phyloP scores from a whole-genome alignment of 2,797 vertebrate genomes.

The Ambastaia sidthimunki region DNA sequence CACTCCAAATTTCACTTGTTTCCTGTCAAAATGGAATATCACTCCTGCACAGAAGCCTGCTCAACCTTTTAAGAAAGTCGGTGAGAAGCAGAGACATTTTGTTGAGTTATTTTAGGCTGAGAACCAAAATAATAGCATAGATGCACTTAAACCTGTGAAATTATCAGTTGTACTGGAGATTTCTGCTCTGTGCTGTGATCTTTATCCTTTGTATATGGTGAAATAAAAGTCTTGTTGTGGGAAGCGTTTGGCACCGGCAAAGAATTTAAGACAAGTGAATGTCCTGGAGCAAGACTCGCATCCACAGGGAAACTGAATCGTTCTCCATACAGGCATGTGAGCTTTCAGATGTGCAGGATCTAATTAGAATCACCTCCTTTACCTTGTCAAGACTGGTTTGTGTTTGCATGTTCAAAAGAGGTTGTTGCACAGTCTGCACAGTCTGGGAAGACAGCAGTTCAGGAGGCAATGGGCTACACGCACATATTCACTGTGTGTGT shows the following conservation, averaged over 20 bases:
- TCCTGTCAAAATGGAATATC: constrained; percentile 23
- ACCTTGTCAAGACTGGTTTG: constrained; percentile 50
- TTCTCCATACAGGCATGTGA: constrained; percentile 15
- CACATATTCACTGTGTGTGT: constrained; percentile 37
- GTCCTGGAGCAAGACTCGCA: constrained; percentile 50
- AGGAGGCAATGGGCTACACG: constrained; percentile 25
- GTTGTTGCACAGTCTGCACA: constrained; percentile 45
- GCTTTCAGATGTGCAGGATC: constrained; percentile 52
- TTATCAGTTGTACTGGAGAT: constrained; percentile 56
- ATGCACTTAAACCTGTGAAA: constrained; percentile 37
- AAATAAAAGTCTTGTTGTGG: constrained; percentile 48
- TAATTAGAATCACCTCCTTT: constrained; percentile 59
- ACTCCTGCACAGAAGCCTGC: constrained; percentile 12
- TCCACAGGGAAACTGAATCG: constrained; percentile 42
- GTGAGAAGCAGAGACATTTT: constrained; percentile 35
- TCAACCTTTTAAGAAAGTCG: constrained; percentile 23
- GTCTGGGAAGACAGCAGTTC: constrained; percentile 49
- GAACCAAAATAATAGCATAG: constrained; percentile 30
- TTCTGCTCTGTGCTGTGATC: constrained; percentile 50
- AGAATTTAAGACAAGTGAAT: constrained; percentile 39
- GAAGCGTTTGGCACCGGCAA: constrained; percentile 34
- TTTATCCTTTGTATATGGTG: constrained; percentile 52
- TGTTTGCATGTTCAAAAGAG: constrained; percentile 42
- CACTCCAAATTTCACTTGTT: constrained; percentile 13
- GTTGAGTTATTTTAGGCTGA: constrained; percentile 16